phyloP scores from a whole-genome alignment of 2,113 vertebrate species.

The Nerophis lumbriciformis region DNA sequence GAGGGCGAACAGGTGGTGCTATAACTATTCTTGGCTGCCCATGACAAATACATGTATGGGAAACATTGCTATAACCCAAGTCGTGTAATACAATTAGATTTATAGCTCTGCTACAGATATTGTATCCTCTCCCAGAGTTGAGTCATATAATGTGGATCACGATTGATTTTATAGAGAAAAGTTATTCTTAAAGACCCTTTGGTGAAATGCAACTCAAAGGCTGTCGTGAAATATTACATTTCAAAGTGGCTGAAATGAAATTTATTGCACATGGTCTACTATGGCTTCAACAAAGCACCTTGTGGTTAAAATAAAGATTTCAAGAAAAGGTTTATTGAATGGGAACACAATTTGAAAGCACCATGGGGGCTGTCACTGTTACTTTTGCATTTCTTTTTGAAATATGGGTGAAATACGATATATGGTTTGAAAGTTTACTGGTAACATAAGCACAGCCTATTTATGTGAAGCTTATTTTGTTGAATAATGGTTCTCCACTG shows the following conservation, averaged over 20 bases:
- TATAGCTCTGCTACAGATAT: conserved; percentile 39
- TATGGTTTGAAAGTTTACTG: conserved; percentile 9
- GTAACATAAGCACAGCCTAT: conserved; percentile 3
- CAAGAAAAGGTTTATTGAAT: conserved; percentile 41
- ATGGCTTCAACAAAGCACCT: conserved; percentile 53
- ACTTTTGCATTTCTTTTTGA: conserved; percentile 25
- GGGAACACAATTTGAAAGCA: conserved; percentile 39
- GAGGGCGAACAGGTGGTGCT: no score
- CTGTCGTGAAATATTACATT: conserved; percentile 64
- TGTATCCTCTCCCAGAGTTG: conserved; percentile 41
- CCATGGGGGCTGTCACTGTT: conserved; percentile 37
- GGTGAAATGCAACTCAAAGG: conserved; percentile 54
- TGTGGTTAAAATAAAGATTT: conserved; percentile 35
- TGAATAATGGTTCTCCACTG: conserved; percentile 2
- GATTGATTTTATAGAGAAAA: conserved; percentile 49
- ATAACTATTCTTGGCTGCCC: no score
- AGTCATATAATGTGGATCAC: conserved; percentile 52
- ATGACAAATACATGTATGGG: no score
- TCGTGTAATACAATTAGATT: conserved; percentile 57
- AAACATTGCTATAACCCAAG: background rate
- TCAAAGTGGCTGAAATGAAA: conserved; percentile 68
- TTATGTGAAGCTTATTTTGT: background rate
- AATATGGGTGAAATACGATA: conserved; percentile 10
- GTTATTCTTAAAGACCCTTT: conserved; percentile 37
- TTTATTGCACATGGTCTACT: conserved; percentile 67